A percentile compares a stretch with the other conserved stretches of the same genome.
Conservation (phyloP, 2,113 vertebrate species). For the Oenanthe melanoleuca region DNA sequence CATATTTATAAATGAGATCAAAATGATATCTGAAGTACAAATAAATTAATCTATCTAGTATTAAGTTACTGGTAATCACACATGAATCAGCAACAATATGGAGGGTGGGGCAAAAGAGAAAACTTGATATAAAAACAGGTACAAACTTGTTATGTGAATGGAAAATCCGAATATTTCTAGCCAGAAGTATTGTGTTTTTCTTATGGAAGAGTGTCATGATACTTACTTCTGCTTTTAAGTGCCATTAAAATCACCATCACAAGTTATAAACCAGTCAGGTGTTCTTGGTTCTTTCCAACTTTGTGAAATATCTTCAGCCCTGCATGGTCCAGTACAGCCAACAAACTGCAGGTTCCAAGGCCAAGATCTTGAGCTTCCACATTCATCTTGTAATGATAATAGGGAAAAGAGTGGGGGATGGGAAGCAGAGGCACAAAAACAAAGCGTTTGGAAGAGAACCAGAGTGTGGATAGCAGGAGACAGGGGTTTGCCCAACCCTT, state of each 20-base stretch:
- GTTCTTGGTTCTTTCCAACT: background rate
- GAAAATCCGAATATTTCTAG: background rate
- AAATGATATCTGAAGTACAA: background rate
- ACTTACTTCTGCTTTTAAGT: background rate
- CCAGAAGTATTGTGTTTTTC: background rate
- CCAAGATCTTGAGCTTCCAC: background rate
- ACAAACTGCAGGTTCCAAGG: background rate
- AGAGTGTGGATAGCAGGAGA: background rate
- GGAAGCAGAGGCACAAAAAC: background rate
- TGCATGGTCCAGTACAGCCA: background rate
- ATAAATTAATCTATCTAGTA: background rate
- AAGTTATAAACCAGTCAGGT: background rate
- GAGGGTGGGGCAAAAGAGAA: background rate
- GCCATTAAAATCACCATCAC: background rate
- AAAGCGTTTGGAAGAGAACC: background rate
- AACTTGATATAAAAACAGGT: background rate
- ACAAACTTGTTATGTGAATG: background rate
- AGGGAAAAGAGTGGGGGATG: background rate
- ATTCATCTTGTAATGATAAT: background rate
- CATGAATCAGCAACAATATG: background rate
- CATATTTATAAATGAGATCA: background rate
- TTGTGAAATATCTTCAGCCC: background rate
- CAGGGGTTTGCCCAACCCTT: background rate
- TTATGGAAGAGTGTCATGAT: background rate
- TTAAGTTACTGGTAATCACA: background rate